A percentile compares a stretch with the other conserved stretches of the same genome.
These are phyloP conservation scores for Scrobipalpa costella DNA, from an alignment of 2,888 invertebrate species.

Conservation along the genomic window DNA sequence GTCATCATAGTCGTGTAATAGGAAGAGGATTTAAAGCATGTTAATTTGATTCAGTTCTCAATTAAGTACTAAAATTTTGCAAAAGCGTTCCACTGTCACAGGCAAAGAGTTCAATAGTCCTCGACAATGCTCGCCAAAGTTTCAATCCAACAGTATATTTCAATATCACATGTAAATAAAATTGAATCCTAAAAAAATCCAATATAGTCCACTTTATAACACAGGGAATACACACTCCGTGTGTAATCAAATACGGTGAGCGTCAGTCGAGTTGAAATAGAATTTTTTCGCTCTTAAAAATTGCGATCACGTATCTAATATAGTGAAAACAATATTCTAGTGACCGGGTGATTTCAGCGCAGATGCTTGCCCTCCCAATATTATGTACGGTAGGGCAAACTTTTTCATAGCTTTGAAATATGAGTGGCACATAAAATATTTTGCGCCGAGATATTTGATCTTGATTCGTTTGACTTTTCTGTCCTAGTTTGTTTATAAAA, in stretches of 20 bases:
- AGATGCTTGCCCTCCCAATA: conserved; percentile 75
- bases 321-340: conserved; percentile 83
- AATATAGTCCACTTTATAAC: conserved; percentile 73
- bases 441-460: conserved; percentile 36
- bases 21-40: too few species aligned
- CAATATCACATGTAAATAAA: conserved; percentile 72
- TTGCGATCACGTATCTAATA: conserved; percentile 82
- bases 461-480: conserved; percentile 13
- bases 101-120: conserved; percentile 9
- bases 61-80: too few species aligned
- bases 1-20: too few species aligned
- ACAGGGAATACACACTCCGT: conserved; percentile 64
- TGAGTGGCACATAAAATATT: conserved; percentile 58
- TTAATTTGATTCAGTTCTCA: too few species aligned
- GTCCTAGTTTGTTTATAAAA: neutral
- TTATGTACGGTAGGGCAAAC: conserved; percentile 64
- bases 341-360: conserved; percentile 80
- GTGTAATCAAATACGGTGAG: conserved; percentile 73
- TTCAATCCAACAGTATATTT: conserved; percentile 66
- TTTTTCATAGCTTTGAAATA: conserved; percentile 70
- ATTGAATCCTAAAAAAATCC: conserved; percentile 65
- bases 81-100: conserved; percentile 1
- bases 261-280: conserved; percentile 72
- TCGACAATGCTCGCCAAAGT: conserved; percentile 41
- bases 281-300: conserved; percentile 81